phyloP scores from a whole-genome alignment of 2,113 vertebrate species.

The Nothobranchius furzeri region DNA sequence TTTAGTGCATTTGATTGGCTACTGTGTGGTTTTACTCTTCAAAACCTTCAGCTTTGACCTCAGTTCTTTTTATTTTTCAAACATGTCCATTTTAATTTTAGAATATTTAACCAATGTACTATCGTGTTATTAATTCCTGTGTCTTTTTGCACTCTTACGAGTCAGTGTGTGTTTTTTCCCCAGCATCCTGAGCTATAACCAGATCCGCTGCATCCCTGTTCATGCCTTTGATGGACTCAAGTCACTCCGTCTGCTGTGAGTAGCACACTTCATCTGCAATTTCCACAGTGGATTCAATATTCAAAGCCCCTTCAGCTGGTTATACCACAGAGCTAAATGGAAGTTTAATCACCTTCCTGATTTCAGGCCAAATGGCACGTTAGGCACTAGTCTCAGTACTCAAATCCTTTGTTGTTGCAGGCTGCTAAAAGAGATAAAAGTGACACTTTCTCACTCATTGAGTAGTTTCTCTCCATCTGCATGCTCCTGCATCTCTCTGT shows the following conservation, averaged over 20 bases:
- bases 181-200: conserved; percentile 96
- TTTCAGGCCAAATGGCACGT: conserved; percentile 34
- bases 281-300: conserved; percentile 56
- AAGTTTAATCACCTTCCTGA: conserved; percentile 54
- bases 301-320: conserved; percentile 36
- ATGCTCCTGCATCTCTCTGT: conserved; percentile 26
- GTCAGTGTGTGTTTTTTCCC: conserved; percentile 19
- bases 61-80: neutral
- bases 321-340: conserved; percentile 52
- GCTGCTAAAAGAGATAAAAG: conserved; percentile 50
- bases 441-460: conserved; percentile 54
- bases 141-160: neutral
- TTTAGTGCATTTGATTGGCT: neutral
- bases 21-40: neutral
- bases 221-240: conserved; percentile 91
- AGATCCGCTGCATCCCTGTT: conserved; percentile 90
- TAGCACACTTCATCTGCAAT: conserved; percentile 53
- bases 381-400: conserved; percentile 38
- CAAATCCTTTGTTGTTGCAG: conserved; percentile 50
- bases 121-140: neutral
- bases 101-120: no score
- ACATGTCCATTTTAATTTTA: no score
- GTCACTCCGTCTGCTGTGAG: conserved; percentile 94
- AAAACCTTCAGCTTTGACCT: neutral
- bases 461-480: conserved; percentile 38